phyloP scores from a whole-genome alignment of 2,888 invertebrate species.

The Parasteatoda lunata region DNA sequence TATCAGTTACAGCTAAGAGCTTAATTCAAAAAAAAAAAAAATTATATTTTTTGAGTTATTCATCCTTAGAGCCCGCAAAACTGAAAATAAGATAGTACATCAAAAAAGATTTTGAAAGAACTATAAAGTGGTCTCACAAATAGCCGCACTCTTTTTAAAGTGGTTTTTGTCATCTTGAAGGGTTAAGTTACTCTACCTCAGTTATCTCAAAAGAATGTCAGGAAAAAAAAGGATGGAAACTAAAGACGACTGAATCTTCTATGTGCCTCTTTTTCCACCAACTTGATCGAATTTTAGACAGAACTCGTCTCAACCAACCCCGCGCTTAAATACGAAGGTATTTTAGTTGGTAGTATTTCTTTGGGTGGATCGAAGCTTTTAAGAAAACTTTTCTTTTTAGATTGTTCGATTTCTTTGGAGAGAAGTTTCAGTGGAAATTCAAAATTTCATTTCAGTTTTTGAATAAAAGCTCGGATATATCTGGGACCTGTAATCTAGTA shows the following conservation, averaged over 20 bases:
- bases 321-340: background rate
- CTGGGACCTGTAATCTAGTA: too few species aligned
- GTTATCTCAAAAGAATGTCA: background rate
- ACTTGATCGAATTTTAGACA: constrained; percentile 61
- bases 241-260: background rate
- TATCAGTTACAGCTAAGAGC: too few species aligned
- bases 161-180: constrained; percentile 64
- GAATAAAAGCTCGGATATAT: too few species aligned
- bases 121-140: constrained; percentile 41
- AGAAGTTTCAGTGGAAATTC: background rate
- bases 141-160: constrained; percentile 43
- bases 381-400: too few species aligned
- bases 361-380: too few species aligned
- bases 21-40: too few species aligned
- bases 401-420: background rate
- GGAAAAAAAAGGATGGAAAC: background rate
- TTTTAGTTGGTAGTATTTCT: background rate
- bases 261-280: constrained; percentile 20
- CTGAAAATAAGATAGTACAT: constrained; percentile 47
- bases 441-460: background rate
- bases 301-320: background rate
- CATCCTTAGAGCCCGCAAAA: background rate
- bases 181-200: constrained; percentile 56
- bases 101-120: constrained; percentile 28
- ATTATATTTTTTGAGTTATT: too few species aligned